phyloP scores from a whole-genome alignment of 2,113 vertebrate genomes.

The Corvus hawaiiensis region DNA sequence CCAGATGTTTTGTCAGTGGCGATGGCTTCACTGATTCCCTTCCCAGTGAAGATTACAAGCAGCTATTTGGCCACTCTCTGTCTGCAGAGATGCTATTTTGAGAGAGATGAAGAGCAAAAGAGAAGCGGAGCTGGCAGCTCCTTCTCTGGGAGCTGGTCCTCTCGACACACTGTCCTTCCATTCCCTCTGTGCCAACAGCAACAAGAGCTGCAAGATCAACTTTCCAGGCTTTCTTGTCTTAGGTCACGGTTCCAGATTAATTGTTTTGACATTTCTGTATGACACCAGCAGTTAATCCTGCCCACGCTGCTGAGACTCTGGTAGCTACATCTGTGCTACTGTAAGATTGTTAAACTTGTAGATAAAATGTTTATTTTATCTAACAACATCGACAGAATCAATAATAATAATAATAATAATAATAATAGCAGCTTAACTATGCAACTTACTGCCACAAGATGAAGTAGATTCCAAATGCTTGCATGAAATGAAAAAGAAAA shows the following conservation, averaged over 20 bases:
- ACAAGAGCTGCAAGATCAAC: background rate
- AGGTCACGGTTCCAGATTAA: background rate
- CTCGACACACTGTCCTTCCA: background rate
- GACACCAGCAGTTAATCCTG: slow-evolving; percentile 42
- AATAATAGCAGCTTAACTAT: background rate
- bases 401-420: background rate
- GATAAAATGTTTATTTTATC: background rate
- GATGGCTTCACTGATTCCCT: background rate
- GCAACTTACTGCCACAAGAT: background rate
- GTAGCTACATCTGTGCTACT: background rate
- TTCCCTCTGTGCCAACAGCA: slow-evolving; percentile 2
- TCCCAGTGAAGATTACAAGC: background rate
- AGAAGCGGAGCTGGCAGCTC: background rate
- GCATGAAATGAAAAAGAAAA: slow-evolving; percentile 17
- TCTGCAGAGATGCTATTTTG: background rate
- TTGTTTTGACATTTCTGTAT: slow-evolving; percentile 39
- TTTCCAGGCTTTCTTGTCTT: background rate
- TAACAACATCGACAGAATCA: background rate
- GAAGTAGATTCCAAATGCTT: background rate
- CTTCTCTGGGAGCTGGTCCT: background rate
- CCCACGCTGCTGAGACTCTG: background rate
- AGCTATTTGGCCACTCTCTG: background rate
- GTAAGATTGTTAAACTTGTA: background rate
- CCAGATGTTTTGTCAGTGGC: background rate
- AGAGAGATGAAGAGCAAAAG: background rate